Evolutionary conservation across 2,113 vertebrate genomes (phyloP).

Genomic region (Pipa parva): DNA sequence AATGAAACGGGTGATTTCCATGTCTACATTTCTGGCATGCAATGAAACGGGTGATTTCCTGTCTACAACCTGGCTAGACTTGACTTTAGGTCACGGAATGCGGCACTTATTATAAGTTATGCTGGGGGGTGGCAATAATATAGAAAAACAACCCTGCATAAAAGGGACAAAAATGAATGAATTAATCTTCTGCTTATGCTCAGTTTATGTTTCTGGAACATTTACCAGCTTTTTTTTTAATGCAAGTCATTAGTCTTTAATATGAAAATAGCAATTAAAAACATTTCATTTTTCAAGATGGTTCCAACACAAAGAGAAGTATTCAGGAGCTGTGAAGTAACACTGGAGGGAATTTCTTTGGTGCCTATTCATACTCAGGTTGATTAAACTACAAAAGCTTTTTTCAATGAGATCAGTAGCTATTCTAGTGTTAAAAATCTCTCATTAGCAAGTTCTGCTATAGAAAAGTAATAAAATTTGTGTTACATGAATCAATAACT

Average conservation of each 20-base stretch:
- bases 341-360: constrained; percentile 12
- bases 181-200: no score
- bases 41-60: no score
- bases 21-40: no score
- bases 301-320: not conserved
- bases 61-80: no score
- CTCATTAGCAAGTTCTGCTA: constrained; percentile 32
- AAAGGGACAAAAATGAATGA: no score
- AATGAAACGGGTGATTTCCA: no score
- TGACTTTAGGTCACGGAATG: no score
- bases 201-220: not conserved
- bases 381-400: constrained; percentile 30
- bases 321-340: not conserved
- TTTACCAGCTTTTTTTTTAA: not conserved
- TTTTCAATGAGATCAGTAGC: constrained; percentile 21
- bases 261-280: constrained; percentile 17
- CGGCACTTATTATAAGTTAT: no score
- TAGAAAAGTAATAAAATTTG: constrained; percentile 28
- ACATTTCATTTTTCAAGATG: not conserved
- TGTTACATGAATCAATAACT: constrained; percentile 33
- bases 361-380: constrained; percentile 15
- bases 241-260: not conserved
- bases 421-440: constrained; percentile 15
- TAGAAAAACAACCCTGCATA: no score
- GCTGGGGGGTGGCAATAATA: no score